phyloP scores from a whole-genome alignment of 2,888 invertebrate genomes.

The Anagyrus pseudococci region DNA sequence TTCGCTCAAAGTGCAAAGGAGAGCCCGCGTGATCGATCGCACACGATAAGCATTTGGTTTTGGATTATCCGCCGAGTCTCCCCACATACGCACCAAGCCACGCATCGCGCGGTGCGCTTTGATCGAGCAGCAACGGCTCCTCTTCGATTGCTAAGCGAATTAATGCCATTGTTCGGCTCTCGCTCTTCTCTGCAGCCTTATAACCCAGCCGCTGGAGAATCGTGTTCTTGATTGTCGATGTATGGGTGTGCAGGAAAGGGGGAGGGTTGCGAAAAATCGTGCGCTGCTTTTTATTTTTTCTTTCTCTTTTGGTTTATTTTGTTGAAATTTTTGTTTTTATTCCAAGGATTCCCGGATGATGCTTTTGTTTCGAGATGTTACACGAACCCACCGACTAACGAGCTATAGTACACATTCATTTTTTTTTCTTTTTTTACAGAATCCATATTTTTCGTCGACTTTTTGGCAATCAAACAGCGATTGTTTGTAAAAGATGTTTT shows the following conservation, averaged over 20 bases:
- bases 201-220: background rate
- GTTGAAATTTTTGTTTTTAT: too few species aligned
- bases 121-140: constrained; percentile 11
- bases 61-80: constrained; percentile 12
- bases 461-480: too few species aligned
- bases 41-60: constrained; percentile 27
- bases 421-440: too few species aligned
- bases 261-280: background rate
- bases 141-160: background rate
- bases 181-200: background rate
- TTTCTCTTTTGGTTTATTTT: too few species aligned
- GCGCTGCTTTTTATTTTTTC: too few species aligned
- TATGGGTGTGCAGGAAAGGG: background rate
- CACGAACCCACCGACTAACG: too few species aligned
- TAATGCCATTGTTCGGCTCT: background rate
- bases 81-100: constrained; percentile 1
- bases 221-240: background rate
- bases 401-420: too few species aligned
- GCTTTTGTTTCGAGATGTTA: too few species aligned
- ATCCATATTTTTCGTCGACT: too few species aligned
- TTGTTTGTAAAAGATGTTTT: too few species aligned
- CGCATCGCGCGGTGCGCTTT: constrained; percentile 6
- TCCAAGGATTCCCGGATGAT: too few species aligned
- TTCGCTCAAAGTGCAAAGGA: constrained; percentile 27
- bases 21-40: constrained; percentile 25